phyloP scores from a whole-genome alignment of 2,113 vertebrate species.

The Heloderma charlesbogerti region DNA sequence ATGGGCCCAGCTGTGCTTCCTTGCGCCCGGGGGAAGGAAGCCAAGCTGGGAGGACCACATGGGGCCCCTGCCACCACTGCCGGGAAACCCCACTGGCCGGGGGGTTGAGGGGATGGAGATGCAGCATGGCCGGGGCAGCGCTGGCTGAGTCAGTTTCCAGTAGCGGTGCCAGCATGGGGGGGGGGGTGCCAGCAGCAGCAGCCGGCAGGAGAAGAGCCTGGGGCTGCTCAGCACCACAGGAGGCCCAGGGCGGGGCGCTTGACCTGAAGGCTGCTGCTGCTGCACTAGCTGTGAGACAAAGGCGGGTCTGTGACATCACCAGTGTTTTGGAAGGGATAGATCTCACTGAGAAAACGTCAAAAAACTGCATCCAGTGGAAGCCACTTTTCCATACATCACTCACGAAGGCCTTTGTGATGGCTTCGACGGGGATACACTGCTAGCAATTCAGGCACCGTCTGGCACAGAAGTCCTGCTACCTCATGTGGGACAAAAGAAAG shows the following conservation, averaged over 20 bases:
- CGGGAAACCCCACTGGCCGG: constrained; percentile 41
- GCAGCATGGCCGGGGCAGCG: constrained; percentile 48
- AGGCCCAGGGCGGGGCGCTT: constrained; percentile 89
- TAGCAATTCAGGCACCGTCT: constrained; percentile 93
- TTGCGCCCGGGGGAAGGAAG: neutral
- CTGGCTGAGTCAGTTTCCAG: constrained; percentile 70
- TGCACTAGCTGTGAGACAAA: constrained; percentile 93
- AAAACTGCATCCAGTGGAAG: constrained; percentile 98
- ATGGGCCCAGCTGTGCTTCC: neutral
- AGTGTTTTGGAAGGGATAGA: constrained; percentile 97
- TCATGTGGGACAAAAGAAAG: constrained; percentile 91
- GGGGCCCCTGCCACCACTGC: neutral
- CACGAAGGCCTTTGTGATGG: constrained; percentile 94
- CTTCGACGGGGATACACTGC: constrained; percentile 91
- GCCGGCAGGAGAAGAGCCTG: constrained; percentile 91
- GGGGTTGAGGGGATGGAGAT: constrained; percentile 2
- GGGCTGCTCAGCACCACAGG: constrained; percentile 84
- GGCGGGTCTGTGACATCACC: constrained; percentile 98
- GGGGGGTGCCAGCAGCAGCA: constrained; percentile 77
- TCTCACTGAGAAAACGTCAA: constrained; percentile 98
- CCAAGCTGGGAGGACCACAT: neutral
- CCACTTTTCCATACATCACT: constrained; percentile 93
- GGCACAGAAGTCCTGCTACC: constrained; percentile 95
- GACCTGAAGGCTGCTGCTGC: constrained; percentile 93
- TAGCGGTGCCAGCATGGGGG: constrained; percentile 82